Conservation (phyloP, 2,797 vertebrate genomes). For the Pelobates cultripes region DNA sequence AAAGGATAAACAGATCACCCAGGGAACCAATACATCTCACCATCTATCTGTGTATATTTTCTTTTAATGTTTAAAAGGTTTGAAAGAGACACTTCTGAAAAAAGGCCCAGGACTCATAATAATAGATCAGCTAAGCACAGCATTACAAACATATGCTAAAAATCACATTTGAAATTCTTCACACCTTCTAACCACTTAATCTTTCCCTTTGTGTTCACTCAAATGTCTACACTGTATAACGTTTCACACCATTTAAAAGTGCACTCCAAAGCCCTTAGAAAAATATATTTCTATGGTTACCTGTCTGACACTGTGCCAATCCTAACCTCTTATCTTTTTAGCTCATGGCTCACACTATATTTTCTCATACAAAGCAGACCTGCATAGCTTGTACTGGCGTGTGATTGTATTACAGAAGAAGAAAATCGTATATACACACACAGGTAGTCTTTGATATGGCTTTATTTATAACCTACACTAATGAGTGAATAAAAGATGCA, state of each 20-base stretch:
- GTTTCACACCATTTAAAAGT: conserved; percentile 40
- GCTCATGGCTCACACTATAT: background rate
- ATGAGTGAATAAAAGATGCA: too few relatives aligned
- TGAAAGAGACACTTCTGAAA: background rate
- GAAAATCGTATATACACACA: too few relatives aligned
- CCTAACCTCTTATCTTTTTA: background rate
- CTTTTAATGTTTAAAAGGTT: too few relatives aligned
- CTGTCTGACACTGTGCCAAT: background rate
- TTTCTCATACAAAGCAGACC: background rate
- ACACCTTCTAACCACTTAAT: conserved; percentile 49
- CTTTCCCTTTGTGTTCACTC: conserved; percentile 45
- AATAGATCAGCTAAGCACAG: background rate
- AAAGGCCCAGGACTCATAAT: too few relatives aligned
- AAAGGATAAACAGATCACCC: background rate
- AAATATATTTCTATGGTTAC: conserved; percentile 33
- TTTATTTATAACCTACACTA: too few relatives aligned
- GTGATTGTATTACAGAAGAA: too few relatives aligned
- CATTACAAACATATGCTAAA: conserved; percentile 46
- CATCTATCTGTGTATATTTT: background rate
- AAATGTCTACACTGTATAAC: conserved; percentile 49
- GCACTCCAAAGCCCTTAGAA: conserved; percentile 31
- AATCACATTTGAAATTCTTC: conserved; percentile 43
- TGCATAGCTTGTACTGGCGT: background rate
- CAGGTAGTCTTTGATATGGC: too few relatives aligned
- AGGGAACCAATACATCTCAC: too few relatives aligned